Evolutionary conservation across 2,113 vertebrate genomes (phyloP).

Genomic region (Hypocryptadius cinnamomeus): DNA sequence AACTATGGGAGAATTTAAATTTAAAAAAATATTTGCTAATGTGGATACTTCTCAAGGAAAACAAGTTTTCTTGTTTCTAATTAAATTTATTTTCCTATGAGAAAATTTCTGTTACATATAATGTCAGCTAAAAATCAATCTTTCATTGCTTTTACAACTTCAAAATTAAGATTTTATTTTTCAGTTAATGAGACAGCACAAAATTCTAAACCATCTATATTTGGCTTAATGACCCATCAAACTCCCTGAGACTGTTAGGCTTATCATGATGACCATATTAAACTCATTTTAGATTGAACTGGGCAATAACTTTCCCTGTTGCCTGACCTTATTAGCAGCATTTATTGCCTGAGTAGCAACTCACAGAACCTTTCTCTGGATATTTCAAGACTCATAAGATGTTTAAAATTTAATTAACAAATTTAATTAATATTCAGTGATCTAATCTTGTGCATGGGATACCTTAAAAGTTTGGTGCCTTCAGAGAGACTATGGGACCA

Average conservation of each 20-base stretch:
- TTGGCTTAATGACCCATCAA: background rate
- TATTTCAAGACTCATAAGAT: background rate
- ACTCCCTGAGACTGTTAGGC: background rate
- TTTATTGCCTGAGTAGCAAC: background rate
- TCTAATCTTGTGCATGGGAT: background rate
- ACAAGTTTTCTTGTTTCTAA: background rate
- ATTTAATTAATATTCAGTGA: background rate
- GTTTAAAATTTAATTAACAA: background rate
- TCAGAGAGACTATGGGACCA: background rate
- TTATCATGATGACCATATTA: background rate
- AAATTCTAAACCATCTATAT: background rate
- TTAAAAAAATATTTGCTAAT: background rate
- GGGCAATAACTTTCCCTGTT: background rate
- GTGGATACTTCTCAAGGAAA: background rate
- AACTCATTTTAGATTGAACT: background rate
- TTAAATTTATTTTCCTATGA: background rate
- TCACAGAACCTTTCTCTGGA: background rate
- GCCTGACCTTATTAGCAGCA: background rate
- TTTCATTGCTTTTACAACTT: background rate
- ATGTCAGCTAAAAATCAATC: background rate
- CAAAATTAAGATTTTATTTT: background rate
- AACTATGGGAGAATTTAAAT: background rate
- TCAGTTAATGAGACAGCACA: background rate
- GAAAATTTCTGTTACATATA: background rate
- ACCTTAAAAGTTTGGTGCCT: background rate